Evolutionary conservation across 2,113 vertebrate species (phyloP).

Genomic region (Bettongia penicillata): DNA sequence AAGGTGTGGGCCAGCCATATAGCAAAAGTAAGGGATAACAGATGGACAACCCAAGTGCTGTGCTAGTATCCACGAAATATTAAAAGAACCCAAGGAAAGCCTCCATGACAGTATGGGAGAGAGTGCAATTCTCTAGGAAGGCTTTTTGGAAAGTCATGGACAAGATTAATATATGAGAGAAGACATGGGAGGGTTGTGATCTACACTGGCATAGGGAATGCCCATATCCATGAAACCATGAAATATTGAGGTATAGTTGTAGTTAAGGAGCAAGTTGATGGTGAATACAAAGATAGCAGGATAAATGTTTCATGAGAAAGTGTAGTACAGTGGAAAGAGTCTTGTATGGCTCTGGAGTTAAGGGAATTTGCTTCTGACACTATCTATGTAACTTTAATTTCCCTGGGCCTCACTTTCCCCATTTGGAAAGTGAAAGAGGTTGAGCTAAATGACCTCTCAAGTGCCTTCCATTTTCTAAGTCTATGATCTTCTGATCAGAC

Average conservation of each 20-base stretch:
- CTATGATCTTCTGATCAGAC: not conserved
- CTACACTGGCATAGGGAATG: not conserved
- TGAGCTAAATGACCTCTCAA: not conserved
- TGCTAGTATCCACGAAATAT: not conserved
- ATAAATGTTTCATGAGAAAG: not conserved
- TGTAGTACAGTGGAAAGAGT: not conserved
- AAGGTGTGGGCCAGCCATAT: not conserved
- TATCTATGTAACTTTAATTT: not conserved
- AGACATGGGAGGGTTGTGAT: not conserved
- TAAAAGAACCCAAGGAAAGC: not conserved
- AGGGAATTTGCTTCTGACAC: not conserved
- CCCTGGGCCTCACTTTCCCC: not conserved
- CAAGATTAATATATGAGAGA: not conserved
- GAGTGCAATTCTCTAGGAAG: not conserved
- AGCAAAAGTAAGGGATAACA: not conserved
- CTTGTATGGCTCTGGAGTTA: not conserved
- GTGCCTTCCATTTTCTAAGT: not conserved
- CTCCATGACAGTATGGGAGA: not conserved
- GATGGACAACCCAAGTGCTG: not conserved
- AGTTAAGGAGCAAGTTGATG: not conserved
- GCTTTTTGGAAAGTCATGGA: not conserved
- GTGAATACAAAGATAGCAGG: not conserved
- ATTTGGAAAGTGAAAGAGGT: not conserved
- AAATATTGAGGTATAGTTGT: not conserved
- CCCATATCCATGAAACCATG: not conserved